Base-by-base conservation (phyloP, 2,113 vertebrate species). In the Tragelaphus imberbis region DNA sequence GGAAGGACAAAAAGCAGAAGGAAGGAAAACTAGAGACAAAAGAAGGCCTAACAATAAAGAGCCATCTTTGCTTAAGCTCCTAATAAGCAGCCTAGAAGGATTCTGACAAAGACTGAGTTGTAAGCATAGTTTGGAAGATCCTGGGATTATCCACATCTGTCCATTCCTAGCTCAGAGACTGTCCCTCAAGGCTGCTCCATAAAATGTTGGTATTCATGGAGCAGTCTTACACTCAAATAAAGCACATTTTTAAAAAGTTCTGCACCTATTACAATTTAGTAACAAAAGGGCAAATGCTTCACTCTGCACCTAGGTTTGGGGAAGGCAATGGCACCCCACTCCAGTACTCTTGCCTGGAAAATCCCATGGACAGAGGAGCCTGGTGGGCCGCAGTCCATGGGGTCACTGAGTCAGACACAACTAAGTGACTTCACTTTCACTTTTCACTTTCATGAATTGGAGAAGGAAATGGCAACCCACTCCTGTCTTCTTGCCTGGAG, bases 241-340 rank as follows among this genome's bases (percentile, higher is more conserved):
- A 98, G 97, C 97, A 89, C 87, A 98, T 98, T 98, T 28, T 6
- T 33, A 56, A 97, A 98, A 97, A 98, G 75, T 59, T 27, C 36
- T 98, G 97, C 91, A 99, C 97, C 96, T 98, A 97, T 98, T 97
- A 98, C 96, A 98, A 93, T 98, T 98, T 98, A 98, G 91, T 98
- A 98, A 98, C 93, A 98, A 98, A 99, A 98, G 95, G 97, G 98
- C 98, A 98, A 98, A 98, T 96, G 88, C 95, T 97, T 97, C 85
- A 92, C 98, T 98, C 58, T 98, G 6, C 44, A 44, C 44, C 44
- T 44, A 44, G 44, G 44, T 44, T 44, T 44, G 44, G 44, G 44
- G 44, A 44, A 44, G 44, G 44, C 44, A 44, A 44, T 44, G 44
- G 97, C 91, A 99, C 11, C 49, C 49, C 49, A 49, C 49, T 49